Evolutionary conservation across 2,888 invertebrate genomes (phyloP).

Genomic region (Hyposoter dolosus): DNA sequence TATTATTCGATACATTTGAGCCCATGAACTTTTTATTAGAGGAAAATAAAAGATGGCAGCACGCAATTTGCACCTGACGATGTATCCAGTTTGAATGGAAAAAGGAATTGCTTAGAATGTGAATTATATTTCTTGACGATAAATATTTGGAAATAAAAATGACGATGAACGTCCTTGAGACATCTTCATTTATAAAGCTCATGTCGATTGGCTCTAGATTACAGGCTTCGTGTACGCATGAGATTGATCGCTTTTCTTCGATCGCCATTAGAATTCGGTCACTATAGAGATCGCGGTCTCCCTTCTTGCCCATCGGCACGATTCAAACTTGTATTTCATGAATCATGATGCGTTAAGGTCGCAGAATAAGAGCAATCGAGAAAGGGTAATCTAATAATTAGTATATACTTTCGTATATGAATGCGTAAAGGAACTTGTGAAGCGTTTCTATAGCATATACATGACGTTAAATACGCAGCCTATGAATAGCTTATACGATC

Average conservation of each 20-base stretch:
- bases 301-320: conserved; percentile 18
- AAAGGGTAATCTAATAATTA: background rate
- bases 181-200: background rate
- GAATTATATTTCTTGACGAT: background rate
- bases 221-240: conserved; percentile 39
- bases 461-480: conserved; percentile 34
- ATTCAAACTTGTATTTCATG: conserved; percentile 60
- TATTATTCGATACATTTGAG: too few species aligned
- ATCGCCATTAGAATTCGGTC: conserved; percentile 57
- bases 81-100: background rate
- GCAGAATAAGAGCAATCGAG: conserved; percentile 23
- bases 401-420: background rate
- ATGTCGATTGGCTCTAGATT: conserved; percentile 28
- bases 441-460: conserved; percentile 22
- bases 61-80: background rate
- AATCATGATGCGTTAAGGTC: conserved; percentile 52
- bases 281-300: conserved; percentile 37
- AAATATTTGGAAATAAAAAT: background rate
- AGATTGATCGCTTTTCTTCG: conserved; percentile 42
- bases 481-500: conserved; percentile 73
- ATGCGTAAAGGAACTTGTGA: conserved; percentile 51
- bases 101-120: background rate
- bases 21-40: too few species aligned
- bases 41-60: too few species aligned
- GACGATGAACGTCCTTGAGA: background rate